Evolutionary conservation across 1,140 invertebrate species (phyloP), one percentile per base, ranked within the genome.

Genomic region (Drosophila busckii): DNA sequence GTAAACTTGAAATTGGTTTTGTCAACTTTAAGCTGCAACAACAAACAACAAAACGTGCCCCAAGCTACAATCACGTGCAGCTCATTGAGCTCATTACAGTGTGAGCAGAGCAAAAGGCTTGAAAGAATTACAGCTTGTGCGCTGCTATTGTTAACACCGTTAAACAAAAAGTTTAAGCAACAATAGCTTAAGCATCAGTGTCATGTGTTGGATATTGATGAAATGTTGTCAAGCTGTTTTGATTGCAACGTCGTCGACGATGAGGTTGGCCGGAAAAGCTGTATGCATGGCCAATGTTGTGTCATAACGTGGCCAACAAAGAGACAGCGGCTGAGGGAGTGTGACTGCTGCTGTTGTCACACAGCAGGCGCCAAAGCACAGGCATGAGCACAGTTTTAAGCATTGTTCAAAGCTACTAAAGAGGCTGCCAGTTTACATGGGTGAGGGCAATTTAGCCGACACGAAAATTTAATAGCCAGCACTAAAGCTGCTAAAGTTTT

Each of bases 41-140:
- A 32, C 35, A 32, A 54, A 35, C 52, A 60, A 60, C 31, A 60
- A 49, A 38, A 75, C 70, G 70, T 75, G 70, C 49, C 53, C 31
- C 17, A 55, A 69, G 37, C 70, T 53, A 53, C 73, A 64, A 75
- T 75, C 70, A 75, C 70, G 70, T 65, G 62, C 70, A 48, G 44
- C 65, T 69, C 64, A 76, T 75, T 69, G 70, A 64, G 64, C 70
- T 75, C 70, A 75, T 75, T 75, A 75, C n/a, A n/a, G n/a, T 65
- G 35, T 64, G 64, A 67, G 53, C 70, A 50, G 31, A 23, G 32
- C 34, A 16, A 45, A 56, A 61, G 59, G 59, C 59, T 62, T 62
- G 59, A 56, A 49, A 59, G n/a, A n/a, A 35, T 50, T 46, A 44
- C 54, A 41, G 35, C 42, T 13, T 26, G 15, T 26, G 16, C 42